Percentiles rank a stretch among this genome's conserved stretches.
phyloP scores from a whole-genome alignment of 2,113 vertebrate genomes.

The Hirundichthys speculiger region DNA sequence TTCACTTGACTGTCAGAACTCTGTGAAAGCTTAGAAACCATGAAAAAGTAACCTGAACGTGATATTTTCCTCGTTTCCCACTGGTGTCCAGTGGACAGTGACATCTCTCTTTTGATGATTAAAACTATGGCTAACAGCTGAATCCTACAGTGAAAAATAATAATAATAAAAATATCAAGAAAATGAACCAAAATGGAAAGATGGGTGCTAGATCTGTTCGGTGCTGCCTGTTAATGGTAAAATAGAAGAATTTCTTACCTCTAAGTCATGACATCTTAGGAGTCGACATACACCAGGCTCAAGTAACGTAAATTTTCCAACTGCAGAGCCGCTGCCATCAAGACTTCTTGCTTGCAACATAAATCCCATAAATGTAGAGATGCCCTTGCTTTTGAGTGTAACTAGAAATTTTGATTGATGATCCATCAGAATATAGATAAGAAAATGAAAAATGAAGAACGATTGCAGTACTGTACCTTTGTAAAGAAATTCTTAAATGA shows the following conservation, averaged over 20 bases:
- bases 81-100: slow-evolving; percentile 28
- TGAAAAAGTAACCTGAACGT: slow-evolving; percentile 33
- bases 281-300: accelerated
- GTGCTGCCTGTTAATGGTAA: background rate
- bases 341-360: slow-evolving; percentile 41
- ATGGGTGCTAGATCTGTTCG: background rate
- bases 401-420: slow-evolving; percentile 35
- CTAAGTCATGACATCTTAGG: accelerated
- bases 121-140: background rate
- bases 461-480: too few species aligned
- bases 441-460: too few species aligned
- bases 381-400: background rate
- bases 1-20: too few species aligned
- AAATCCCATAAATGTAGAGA: accelerated
- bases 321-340: background rate
- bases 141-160: slow-evolving; percentile 14
- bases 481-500: background rate
- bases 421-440: background rate
- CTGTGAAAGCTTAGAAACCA: too few species aligned
- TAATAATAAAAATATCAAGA: too few species aligned
- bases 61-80: background rate
- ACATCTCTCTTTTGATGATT: accelerated
- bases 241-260: slow-evolving; percentile 16
- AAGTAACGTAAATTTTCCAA: slow-evolving; percentile 39
- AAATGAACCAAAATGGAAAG: background rate